These are phyloP conservation scores for Sesia apiformis DNA, from an alignment of 2,888 invertebrate species.

Conservation along the genomic window DNA sequence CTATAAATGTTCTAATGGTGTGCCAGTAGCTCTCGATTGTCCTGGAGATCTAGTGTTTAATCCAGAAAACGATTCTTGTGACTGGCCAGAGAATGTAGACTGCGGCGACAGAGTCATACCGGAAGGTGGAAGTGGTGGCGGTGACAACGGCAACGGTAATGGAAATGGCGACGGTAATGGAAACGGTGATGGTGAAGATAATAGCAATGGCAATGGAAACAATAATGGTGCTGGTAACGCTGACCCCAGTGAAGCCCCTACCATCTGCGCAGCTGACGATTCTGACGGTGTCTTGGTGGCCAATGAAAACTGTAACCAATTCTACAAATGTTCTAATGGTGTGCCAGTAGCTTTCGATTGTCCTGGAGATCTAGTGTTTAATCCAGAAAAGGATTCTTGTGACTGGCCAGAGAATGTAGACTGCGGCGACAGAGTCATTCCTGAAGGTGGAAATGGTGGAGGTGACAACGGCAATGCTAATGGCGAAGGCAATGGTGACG, in stretches of 20 bases:
- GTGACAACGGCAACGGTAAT: neutral
- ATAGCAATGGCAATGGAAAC: constrained; percentile 3
- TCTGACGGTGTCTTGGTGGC: constrained; percentile 21
- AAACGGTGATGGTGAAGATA: constrained; percentile 1
- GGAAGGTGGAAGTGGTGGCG: neutral
- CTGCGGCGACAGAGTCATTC: constrained; percentile 19
- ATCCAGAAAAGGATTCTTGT: constrained; percentile 20
- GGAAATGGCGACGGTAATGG: neutral
- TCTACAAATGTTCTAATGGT: constrained; percentile 24
- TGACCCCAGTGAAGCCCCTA: constrained; percentile 22
- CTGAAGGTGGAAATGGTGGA: constrained; percentile 8
- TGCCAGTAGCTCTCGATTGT: constrained; percentile 17
- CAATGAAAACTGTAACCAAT: constrained; percentile 31
- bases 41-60: constrained; percentile 19
- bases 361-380: constrained; percentile 17
- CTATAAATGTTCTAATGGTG: constrained; percentile 22
- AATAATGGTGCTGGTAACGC: constrained; percentile 8
- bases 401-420: constrained; percentile 25
- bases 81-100: constrained; percentile 23
- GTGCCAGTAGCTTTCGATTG: constrained; percentile 17
- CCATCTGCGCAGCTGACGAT: constrained; percentile 19
- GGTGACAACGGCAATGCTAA: constrained; percentile 3
- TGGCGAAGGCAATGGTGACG: constrained; percentile 7
- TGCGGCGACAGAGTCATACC: constrained; percentile 16
- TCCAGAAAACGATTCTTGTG: constrained; percentile 19